Evolutionary conservation across 2,888 invertebrate species (phyloP).

Genomic region (Pedicia rivosa): DNA sequence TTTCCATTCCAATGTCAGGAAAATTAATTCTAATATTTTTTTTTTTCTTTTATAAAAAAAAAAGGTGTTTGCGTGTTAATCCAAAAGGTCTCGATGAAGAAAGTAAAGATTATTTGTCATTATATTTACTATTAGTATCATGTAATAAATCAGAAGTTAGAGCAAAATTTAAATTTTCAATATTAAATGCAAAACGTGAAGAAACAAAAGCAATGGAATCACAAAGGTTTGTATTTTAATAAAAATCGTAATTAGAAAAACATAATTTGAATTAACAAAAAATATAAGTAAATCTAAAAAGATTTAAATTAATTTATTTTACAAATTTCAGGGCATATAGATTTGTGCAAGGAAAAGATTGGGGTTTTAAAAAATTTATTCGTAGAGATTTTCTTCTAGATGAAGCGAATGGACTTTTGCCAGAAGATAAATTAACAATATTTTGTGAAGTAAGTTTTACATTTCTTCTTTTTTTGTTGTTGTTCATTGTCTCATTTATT

Average conservation of each 20-base stretch:
- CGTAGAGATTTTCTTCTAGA: slow-evolving; percentile 96
- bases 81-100: slow-evolving; percentile 99
- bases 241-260: slow-evolving; percentile 3
- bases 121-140: slow-evolving; percentile 96
- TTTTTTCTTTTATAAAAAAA: too few relatives aligned
- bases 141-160: slow-evolving; percentile 99
- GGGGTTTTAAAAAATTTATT: slow-evolving; percentile 99
- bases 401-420: slow-evolving; percentile 94
- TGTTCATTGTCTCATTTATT: slow-evolving; percentile 3
- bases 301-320: slow-evolving; percentile 12
- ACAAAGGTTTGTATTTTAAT: slow-evolving; percentile 32
- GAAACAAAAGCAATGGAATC: slow-evolving; percentile 99
- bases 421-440: slow-evolving; percentile 98
- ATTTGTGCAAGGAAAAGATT: slow-evolving; percentile 99
- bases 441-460: slow-evolving; percentile 67
- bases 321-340: slow-evolving; percentile 64
- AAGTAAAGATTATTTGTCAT: slow-evolving; percentile 98
- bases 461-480: too few relatives aligned
- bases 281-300: neutral
- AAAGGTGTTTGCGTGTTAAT: slow-evolving; percentile 98
- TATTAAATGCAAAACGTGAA: slow-evolving; percentile 98
- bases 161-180: slow-evolving; percentile 99
- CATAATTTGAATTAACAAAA: slow-evolving; percentile 1
- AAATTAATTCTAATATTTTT: slow-evolving; percentile 13
- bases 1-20: too few relatives aligned